These are phyloP conservation scores for Leguminivora glycinivorella DNA, from an alignment of 1,140 invertebrate species.

Conservation along the genomic window DNA sequence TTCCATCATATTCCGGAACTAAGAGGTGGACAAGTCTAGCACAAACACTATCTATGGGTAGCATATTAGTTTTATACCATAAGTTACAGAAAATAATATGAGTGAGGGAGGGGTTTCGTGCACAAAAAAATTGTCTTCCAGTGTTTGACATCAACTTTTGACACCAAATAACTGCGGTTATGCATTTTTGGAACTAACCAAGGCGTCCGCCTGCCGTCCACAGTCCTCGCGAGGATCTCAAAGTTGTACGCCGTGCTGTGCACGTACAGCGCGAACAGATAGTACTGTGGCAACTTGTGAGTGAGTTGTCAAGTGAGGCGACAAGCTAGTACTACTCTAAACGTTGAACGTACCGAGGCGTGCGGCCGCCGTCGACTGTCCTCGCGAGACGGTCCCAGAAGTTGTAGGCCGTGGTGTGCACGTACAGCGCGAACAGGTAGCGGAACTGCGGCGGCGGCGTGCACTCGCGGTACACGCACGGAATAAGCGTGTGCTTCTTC, in stretches of 20 bases:
- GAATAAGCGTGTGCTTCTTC: constrained; percentile 55
- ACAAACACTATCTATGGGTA: too few species aligned
- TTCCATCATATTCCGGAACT: too few species aligned
- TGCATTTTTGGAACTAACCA: constrained; percentile 47
- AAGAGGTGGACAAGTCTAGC: too few species aligned
- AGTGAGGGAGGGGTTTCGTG: too few species aligned
- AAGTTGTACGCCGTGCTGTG: constrained; percentile 49
- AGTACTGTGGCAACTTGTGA: constrained; percentile 42
- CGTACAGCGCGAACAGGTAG: constrained; percentile 58
- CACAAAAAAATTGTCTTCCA: too few species aligned
- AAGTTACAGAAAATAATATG: too few species aligned
- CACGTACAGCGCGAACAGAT: constrained; percentile 59
- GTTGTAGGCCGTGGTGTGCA: constrained; percentile 45
- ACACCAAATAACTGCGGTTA: too few species aligned
- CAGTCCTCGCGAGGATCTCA: constrained; percentile 54
- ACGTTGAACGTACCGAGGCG: constrained; percentile 40
- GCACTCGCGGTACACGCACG: constrained; percentile 58
- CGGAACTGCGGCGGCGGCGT: constrained; percentile 48
- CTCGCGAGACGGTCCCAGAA: constrained; percentile 58
- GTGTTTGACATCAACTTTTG: too few species aligned
- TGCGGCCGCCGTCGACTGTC: constrained; percentile 39
- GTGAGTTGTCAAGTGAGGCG: too few species aligned
- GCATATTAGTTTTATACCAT: too few species aligned
- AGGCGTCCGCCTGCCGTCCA: constrained; percentile 38
- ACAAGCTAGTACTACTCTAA: too few species aligned